Conservation (phyloP, 2,113 vertebrate genomes). For the Poeciliopsis turrubarensis region DNA sequence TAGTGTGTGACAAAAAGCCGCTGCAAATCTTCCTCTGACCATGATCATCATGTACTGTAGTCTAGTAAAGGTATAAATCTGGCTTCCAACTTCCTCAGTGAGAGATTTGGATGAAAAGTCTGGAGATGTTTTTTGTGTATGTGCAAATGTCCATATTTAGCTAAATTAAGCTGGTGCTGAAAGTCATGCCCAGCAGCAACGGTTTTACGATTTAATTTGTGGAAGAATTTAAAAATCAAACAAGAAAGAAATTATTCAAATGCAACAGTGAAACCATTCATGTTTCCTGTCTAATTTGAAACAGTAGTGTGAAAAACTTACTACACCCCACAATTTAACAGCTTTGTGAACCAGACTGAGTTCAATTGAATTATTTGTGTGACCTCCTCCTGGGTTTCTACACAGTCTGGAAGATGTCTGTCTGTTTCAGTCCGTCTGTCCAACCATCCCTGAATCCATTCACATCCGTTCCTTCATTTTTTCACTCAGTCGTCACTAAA, state of each 20-base stretch:
- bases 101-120: not conserved
- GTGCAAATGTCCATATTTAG: not conserved
- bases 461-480: too few species aligned
- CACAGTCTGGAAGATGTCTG: not conserved
- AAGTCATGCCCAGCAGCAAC: not conserved
- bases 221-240: not conserved
- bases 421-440: not conserved
- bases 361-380: not conserved
- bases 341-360: not conserved
- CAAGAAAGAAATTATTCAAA: not conserved
- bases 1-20: not conserved
- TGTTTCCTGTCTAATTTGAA: not conserved
- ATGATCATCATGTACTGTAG: not conserved
- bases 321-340: not conserved
- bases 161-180: not conserved
- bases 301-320: not conserved
- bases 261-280: too few species aligned
- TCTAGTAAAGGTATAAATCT: not conserved
- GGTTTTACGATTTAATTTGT: not conserved
- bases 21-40: not conserved
- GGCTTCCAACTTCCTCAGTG: not conserved
- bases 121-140: not conserved
- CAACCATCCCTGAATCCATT: too few species aligned
- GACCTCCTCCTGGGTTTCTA: too few species aligned
- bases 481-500: too few species aligned